Evolutionary conservation across 2,797 vertebrate genomes (phyloP), one percentile per base, ranked within the genome.

Genomic region (Dendrocincla fuliginosa): DNA sequence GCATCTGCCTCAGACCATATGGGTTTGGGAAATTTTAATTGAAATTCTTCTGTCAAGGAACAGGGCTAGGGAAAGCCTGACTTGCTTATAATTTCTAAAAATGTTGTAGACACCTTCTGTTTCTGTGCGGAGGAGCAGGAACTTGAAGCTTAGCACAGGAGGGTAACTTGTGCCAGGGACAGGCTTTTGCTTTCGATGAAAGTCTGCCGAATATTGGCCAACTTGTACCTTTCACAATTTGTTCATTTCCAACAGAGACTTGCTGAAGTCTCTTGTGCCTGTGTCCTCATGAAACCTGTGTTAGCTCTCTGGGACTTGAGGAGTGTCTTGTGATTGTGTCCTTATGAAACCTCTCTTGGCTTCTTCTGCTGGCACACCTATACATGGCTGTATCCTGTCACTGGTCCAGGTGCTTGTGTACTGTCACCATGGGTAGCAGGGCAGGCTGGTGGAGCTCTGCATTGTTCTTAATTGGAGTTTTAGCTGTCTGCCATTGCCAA

Each of bases 181-280:
- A 93, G 56, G 35, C 75, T 94, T 95, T 85, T 91, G 95, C 95
- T 96, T 96, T 96, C 87, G 6, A 93, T 82, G 94, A 96, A 96
- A 94, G 47, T 89, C 91, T 94, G 84, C 30, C 5, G 8, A 87
- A 39, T 92, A 80, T 89, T 85, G 93, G 93, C 94, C 91, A 95
- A 83, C 64, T 89, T 20, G 1, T 87, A 92, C 78, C 84, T 95
- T 95, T 85, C 64, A 69, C 56, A 73, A 23, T 84, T 85, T 67
- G n/a, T 82, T 80, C 68, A 23, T 35, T 95, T 95, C 87, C 84
- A 91, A 25, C 64, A 83, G 91, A 60, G 78, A 11, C 46, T 63
- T 91, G 75, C 84, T 91, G 60, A 53, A 92, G 27, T 49, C 46
- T 92, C 53, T 42, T 71, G 41, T 68, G 64, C 12, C 60, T 49